Conservation (phyloP, 2,797 vertebrate species). For the Ctenopoma multispine region DNA sequence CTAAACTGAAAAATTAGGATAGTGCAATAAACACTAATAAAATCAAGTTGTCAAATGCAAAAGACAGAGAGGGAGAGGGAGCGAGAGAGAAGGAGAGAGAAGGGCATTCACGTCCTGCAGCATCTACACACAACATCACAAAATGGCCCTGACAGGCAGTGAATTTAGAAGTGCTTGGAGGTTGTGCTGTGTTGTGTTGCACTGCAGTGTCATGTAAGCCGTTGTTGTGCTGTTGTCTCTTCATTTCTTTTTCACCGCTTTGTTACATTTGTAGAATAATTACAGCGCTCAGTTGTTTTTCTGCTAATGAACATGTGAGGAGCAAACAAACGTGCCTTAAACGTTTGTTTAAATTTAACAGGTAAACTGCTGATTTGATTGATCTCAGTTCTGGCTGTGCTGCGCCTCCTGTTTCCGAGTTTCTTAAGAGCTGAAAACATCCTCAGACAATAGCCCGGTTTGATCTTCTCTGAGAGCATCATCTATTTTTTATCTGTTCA, state of each 20-base stretch:
- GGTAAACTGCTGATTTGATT: conserved; percentile 16
- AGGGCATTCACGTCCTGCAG: conserved; percentile 68
- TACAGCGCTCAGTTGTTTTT: conserved; percentile 4
- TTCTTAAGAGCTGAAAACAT: conserved; percentile 46
- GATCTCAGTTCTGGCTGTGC: conserved; percentile 10
- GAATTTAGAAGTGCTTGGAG: conserved; percentile 62
- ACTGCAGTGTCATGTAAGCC: background rate
- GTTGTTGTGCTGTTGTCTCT: conserved; percentile 25
- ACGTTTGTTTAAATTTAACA: conserved; percentile 13
- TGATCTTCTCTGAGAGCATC: conserved; percentile 51
- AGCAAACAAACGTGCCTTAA: background rate
- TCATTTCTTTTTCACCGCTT: conserved; percentile 18
- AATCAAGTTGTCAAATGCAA: conserved; percentile 39
- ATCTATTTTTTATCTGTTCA: conserved; percentile 62
- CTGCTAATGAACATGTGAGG: conserved; percentile 3
- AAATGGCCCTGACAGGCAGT: conserved; percentile 71
- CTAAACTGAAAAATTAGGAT: background rate
- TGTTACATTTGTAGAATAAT: conserved; percentile 32
- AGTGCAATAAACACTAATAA: conserved; percentile 20
- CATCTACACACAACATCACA: conserved; percentile 63
- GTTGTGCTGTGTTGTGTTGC: conserved; percentile 43
- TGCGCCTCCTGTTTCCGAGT: background rate
- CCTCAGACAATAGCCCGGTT: conserved; percentile 52
- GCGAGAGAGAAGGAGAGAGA: conserved; percentile 32
- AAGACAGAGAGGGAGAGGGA: conserved; percentile 28